These are phyloP conservation scores for Lymantria monacha DNA, from an alignment of 2,888 invertebrate species.

Conservation along the genomic window DNA sequence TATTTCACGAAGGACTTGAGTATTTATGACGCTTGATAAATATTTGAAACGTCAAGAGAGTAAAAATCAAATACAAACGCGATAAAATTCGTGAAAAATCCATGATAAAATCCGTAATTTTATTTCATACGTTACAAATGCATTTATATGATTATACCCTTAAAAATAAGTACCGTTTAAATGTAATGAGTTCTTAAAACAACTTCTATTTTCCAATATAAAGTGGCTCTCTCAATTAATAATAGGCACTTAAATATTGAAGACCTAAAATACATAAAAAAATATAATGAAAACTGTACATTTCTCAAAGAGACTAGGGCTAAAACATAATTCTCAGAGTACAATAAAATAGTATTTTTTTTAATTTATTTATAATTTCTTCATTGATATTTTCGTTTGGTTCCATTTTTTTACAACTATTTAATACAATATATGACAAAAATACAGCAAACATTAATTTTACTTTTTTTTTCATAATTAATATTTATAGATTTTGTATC, in stretches of 20 bases:
- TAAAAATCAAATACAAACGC: too few species aligned
- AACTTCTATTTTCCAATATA: slow-evolving; percentile 3
- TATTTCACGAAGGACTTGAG: too few species aligned
- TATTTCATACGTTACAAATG: too few species aligned
- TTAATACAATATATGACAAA: neutral
- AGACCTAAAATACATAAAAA: slow-evolving; percentile 42
- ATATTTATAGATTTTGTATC: too few species aligned
- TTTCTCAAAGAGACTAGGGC: slow-evolving; percentile 22
- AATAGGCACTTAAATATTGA: slow-evolving; percentile 18
- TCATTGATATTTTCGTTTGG: slow-evolving; percentile 14
- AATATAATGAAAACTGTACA: slow-evolving; percentile 17
- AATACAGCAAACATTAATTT: too few species aligned
- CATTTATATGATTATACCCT: neutral
- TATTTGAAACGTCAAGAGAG: too few species aligned
- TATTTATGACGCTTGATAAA: too few species aligned
- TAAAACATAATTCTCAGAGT: slow-evolving; percentile 14
- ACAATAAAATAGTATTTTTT: slow-evolving; percentile 13
- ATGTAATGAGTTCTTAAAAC: neutral
- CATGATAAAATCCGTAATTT: too few species aligned
- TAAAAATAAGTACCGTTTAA: slow-evolving; percentile 4
- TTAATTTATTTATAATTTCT: neutral
- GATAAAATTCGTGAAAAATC: too few species aligned
- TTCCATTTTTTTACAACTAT: slow-evolving; percentile 6
- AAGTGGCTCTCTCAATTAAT: slow-evolving; percentile 17
- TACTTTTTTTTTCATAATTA: too few species aligned